phyloP scores from a whole-genome alignment of 2,797 vertebrate genomes.

The Spondyliosoma cantharus region DNA sequence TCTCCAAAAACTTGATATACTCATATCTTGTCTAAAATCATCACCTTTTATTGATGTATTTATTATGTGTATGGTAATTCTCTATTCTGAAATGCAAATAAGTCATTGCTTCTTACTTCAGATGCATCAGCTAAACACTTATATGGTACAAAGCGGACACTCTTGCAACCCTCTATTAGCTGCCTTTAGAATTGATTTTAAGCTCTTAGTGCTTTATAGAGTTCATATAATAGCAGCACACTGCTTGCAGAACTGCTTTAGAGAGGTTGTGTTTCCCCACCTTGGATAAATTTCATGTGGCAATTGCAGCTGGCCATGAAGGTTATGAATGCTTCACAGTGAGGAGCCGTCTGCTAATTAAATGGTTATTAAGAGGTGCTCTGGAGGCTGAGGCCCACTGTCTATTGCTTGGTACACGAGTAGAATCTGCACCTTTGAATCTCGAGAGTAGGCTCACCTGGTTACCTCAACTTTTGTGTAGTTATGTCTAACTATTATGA shows the following conservation, averaged over 20 bases:
- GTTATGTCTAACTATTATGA: constrained; percentile 1
- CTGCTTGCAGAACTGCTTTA: constrained; percentile 25
- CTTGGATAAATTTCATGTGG: constrained; percentile 22
- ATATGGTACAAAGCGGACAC: constrained; percentile 10
- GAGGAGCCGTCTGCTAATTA: constrained; percentile 53
- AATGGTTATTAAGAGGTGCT: constrained; percentile 53
- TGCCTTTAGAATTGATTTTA: constrained; percentile 42
- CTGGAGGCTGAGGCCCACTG: constrained; percentile 26
- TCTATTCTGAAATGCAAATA: constrained; percentile 3
- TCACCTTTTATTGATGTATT: neutral
- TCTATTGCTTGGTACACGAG: constrained; percentile 3
- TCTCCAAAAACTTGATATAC: no score
- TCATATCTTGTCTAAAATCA: neutral
- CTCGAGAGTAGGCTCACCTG: neutral
- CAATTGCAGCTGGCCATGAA: constrained; percentile 17
- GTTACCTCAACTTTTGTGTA: neutral
- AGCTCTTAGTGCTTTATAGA: constrained; percentile 27
- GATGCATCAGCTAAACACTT: constrained; percentile 25
- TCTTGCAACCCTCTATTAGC: constrained; percentile 15
- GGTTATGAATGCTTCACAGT: constrained; percentile 14
- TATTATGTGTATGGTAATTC: neutral
- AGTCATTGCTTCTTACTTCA: constrained; percentile 24
- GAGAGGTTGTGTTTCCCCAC: constrained; percentile 27
- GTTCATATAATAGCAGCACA: constrained; percentile 19
- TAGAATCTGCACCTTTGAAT: constrained; percentile 21